Evolutionary conservation across 2,113 vertebrate genomes (phyloP).

Genomic region (Chroicocephalus ridibundus): DNA sequence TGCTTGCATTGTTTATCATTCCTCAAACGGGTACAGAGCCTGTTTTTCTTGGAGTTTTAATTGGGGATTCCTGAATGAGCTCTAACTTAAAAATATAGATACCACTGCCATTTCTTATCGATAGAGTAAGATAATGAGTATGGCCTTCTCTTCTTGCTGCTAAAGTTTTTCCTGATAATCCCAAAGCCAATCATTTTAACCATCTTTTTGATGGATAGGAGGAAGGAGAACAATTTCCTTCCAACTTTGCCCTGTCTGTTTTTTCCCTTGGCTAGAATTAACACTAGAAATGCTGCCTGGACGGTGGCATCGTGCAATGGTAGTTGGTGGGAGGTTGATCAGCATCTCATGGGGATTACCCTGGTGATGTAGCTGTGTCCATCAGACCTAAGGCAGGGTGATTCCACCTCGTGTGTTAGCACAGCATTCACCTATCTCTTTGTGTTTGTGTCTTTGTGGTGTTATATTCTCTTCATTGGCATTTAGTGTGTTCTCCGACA

Average conservation of each 20-base stretch:
- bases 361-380: neutral
- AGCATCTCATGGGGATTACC: accelerated
- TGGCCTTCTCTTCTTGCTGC: neutral
- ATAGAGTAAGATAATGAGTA: neutral
- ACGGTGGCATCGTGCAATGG: accelerated
- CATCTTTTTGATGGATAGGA: neutral
- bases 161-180: neutral
- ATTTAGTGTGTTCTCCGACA: neutral
- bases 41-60: neutral
- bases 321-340: neutral
- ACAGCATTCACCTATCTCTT: neutral
- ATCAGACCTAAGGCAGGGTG: neutral
- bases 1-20: neutral
- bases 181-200: neutral
- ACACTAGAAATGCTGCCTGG: neutral
- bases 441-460: neutral
- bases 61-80: neutral
- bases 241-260: neutral
- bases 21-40: neutral
- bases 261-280: neutral
- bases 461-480: neutral
- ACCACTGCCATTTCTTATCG: neutral
- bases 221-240: neutral
- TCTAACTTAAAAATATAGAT: neutral
- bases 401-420: neutral